phyloP scores from a whole-genome alignment of 2,113 vertebrate species.

The Papio anubis region DNA sequence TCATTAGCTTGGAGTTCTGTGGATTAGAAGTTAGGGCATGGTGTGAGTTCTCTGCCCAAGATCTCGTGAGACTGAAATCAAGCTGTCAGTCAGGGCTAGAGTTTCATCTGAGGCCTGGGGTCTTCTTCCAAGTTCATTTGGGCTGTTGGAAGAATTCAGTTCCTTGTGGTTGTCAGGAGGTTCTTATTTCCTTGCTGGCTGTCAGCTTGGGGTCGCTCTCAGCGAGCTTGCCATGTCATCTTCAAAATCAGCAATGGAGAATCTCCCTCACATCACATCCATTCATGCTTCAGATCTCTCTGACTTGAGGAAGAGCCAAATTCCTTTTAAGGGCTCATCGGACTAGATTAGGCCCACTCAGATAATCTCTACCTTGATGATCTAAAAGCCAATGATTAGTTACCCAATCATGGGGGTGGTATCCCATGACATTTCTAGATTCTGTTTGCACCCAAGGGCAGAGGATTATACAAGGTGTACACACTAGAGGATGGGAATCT shows the following conservation, averaged over 20 bases:
- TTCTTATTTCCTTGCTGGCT: background rate
- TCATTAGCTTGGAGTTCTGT: background rate
- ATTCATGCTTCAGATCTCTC: background rate
- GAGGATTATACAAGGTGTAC: background rate
- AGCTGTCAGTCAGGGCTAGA: background rate
- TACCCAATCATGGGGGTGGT: background rate
- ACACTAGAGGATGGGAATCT: background rate
- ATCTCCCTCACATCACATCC: background rate
- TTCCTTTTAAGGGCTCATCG: background rate
- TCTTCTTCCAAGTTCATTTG: background rate
- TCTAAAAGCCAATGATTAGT: background rate
- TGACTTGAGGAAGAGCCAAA: background rate
- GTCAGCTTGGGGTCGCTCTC: background rate
- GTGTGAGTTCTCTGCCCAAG: background rate
- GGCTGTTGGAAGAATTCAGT: background rate
- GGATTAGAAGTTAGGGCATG: background rate
- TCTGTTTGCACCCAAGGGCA: background rate
- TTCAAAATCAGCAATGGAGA: background rate
- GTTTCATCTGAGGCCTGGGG: background rate
- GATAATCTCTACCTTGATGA: background rate
- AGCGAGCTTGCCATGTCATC: background rate
- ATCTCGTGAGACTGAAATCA: background rate
- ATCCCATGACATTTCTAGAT: background rate
- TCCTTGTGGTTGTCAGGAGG: background rate
- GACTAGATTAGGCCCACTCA: background rate